Percentiles rank a stretch among this genome's conserved stretches.
These are phyloP conservation scores for Tricholaema leucomelas DNA, from an alignment of 2,113 vertebrate species.

Conservation along the genomic window DNA sequence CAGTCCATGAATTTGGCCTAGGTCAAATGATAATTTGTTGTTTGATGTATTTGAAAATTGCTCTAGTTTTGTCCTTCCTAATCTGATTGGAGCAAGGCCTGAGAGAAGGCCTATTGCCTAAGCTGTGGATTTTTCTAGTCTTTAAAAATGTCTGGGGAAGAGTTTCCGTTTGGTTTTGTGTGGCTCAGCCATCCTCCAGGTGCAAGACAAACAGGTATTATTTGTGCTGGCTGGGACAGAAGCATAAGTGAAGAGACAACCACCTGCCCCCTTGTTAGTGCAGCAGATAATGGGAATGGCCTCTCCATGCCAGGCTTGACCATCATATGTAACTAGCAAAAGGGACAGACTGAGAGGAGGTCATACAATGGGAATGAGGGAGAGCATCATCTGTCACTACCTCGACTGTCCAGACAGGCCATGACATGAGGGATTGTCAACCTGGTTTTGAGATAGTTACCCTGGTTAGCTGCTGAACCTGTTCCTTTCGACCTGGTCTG, in stretches of 20 bases:
- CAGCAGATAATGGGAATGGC: neutral
- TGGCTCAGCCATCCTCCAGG: neutral
- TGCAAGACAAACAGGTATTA: neutral
- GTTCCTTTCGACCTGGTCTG: too few species aligned
- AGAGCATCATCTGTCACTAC: neutral
- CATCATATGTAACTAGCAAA: neutral
- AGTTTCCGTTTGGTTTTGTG: neutral
- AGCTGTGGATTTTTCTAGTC: neutral
- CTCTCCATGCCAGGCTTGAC: neutral
- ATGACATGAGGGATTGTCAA: neutral
- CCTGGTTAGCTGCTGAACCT: neutral
- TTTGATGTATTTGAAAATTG: neutral
- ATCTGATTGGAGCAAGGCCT: neutral
- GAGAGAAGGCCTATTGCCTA: neutral
- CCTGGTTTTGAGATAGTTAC: neutral
- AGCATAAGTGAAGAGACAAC: neutral
- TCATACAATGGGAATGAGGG: neutral
- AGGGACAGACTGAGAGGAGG: accelerated
- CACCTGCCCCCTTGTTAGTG: neutral
- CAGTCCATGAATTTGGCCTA: neutral
- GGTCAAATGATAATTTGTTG: neutral
- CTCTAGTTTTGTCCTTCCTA: neutral
- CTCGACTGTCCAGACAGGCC: neutral
- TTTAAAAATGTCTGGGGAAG: neutral
- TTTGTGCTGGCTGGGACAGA: neutral